Base-by-base conservation (phyloP, 2,888 invertebrate species). In the Xestoiulus laeticollis region DNA sequence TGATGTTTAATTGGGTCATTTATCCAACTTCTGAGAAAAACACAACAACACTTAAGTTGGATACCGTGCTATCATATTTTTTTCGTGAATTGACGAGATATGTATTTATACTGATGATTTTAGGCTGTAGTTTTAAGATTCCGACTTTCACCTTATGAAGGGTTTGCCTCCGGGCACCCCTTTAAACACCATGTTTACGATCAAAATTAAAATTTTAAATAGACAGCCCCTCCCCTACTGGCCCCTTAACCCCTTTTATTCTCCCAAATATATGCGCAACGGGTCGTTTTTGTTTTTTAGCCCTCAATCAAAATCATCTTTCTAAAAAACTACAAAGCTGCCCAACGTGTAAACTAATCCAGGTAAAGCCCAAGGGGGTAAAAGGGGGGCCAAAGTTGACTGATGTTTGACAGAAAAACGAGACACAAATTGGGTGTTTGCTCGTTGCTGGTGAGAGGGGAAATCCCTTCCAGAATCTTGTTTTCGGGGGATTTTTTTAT, bases 371-470 rank as follows among this genome's bases (percentile, higher is more conserved):
- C 48, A 19, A 48, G 48, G 48, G 48, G 48, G 8, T 48, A 48
- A 8, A 48, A 14, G 48, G 48, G 48, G 48, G 48, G 14, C 48
- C 16, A 48, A 48, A 12, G 48, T n/a, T 48, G 48, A 48, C 48
- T 48, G 48, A 48, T 48, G 14, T 48, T 48, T 48, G 48, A 48
- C 48, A 48, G 48, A 48, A 48, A 48, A 48, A 48, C 48, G 48
- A 48, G 48, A 48, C 48, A 48, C 83, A 82, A 82, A 82, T 32
- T 82, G 30, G 33, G 22, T 82, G 83, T n/a, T 33, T 82, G 83
- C 10, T 82, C 33, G 83, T 30, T 5, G 33, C 19, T 38, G 30
- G 22, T 3, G 22, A 33, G 43, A 48, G 48, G 48, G 5, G 8
- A 48, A 48, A 19, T 48, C 48, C 48, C 48, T 19, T 19, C 14